phyloP scores from a whole-genome alignment of 2,113 vertebrate genomes.

The Paraplagusia blochii region DNA sequence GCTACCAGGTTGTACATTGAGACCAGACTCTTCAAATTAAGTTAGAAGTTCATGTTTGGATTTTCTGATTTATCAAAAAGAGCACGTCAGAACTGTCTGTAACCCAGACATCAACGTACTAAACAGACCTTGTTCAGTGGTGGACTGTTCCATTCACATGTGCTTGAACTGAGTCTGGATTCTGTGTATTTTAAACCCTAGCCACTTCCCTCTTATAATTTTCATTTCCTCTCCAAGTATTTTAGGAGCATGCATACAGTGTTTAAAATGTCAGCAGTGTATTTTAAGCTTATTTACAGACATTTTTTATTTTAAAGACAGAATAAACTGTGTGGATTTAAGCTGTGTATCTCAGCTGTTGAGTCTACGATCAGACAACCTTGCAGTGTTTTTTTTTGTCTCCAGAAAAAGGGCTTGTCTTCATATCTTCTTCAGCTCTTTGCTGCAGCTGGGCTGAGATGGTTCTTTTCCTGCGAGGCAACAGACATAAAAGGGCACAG shows the following conservation, averaged over 20 bases:
- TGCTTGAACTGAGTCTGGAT: conserved; percentile 55
- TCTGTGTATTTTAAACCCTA: conserved; percentile 66
- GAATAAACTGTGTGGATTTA: conserved; percentile 10
- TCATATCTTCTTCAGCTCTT: conserved; percentile 56
- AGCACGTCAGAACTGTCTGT: conserved; percentile 33
- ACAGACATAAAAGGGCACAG: conserved; percentile 74
- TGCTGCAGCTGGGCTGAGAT: conserved; percentile 69
- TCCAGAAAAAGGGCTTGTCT: conserved; percentile 32
- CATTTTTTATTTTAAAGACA: conserved; percentile 29
- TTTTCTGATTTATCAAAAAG: conserved; percentile 41
- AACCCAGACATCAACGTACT: conserved; percentile 38
- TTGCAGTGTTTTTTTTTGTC: background rate
- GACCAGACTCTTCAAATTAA: conserved; percentile 15
- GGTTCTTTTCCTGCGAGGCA: conserved; percentile 68
- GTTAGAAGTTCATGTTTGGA: conserved; percentile 30
- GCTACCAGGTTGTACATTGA: no score
- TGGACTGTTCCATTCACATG: conserved; percentile 62
- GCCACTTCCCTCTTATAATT: conserved; percentile 72
- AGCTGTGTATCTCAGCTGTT: background rate
- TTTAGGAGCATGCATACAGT: conserved; percentile 63
- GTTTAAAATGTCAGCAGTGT: conserved; percentile 54
- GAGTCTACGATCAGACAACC: conserved; percentile 10
- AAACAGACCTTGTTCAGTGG: conserved; percentile 45
- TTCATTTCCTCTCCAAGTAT: conserved; percentile 75
- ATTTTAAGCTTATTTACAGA: conserved; percentile 37